These are phyloP conservation scores for Caradrina kadenii DNA, from an alignment of 2,888 invertebrate genomes.

Conservation along the genomic window DNA sequence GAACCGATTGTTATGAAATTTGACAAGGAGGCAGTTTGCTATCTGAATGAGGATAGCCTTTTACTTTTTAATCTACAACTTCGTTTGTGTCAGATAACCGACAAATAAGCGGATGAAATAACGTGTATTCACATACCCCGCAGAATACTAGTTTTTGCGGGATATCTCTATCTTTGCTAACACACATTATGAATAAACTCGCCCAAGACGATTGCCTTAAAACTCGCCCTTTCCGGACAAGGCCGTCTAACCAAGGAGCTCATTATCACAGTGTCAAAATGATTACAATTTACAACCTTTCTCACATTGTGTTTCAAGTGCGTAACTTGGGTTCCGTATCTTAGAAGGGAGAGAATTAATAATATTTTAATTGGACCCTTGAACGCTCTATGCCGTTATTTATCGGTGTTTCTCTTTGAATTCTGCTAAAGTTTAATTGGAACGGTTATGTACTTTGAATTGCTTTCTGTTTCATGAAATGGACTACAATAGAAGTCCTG, in stretches of 20 bases:
- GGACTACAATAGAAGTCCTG: constrained; percentile 40
- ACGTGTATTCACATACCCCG: too few relatives aligned
- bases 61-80: too few relatives aligned
- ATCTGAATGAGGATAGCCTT: too few relatives aligned
- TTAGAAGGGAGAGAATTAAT: constrained; percentile 53
- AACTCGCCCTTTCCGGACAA: background rate
- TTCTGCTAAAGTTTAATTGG: constrained; percentile 62
- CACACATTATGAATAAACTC: background rate
- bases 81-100: too few relatives aligned
- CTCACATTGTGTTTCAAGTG: constrained; percentile 37
- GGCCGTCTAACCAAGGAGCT: constrained; percentile 22
- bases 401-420: constrained; percentile 60
- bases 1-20: too few relatives aligned
- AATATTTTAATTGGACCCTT: constrained; percentile 62
- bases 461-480: constrained; percentile 31
- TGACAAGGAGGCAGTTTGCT: too few relatives aligned
- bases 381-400: constrained; percentile 54
- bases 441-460: constrained; percentile 42
- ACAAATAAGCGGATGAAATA: too few relatives aligned
- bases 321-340: constrained; percentile 41
- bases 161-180: background rate
- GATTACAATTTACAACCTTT: constrained; percentile 45
- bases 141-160: background rate
- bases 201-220: background rate
- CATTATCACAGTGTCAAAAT: constrained; percentile 52